Evolutionary conservation across 2,888 invertebrate species (phyloP), one percentile per base, ranked within the genome.

Genomic region (Temnothorax unifasciatus): DNA sequence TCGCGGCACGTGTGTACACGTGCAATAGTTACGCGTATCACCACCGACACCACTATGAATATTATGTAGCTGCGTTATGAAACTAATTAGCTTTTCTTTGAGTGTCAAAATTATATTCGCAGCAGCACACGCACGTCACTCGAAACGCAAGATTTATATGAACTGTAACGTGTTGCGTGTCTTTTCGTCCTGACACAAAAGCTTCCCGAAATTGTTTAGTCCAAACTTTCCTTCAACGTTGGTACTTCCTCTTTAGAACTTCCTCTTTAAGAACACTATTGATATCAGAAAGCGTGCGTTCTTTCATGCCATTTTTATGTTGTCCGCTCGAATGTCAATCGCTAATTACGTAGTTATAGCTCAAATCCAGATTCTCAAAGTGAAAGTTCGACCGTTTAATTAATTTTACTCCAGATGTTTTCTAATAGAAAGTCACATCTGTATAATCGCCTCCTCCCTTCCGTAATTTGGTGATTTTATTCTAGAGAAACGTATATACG

Each of bases 391-490:
- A 34, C 21, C 11, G 13, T 44, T 38, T 38, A 50, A 54, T 9
- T 68, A 15, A 76, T 63, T 21, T 61, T 34, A 41, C 41, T 11
- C 41, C 34, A 34, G 4, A 76, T 52, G 15, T 66, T 54, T 77
- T n/a, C 13, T 15, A 13, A 25, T 77, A 44, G 18, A 54, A 77
- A 54, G 13, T 54, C 18, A 3, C 6, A n/a, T 25, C 13, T 52
- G 13, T 52, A 18, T n/a, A 52, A 9, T 38, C 11, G 21, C 9
- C 21, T 41, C 3, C n/a, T 50, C 3, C 6, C 6, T 75, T 34
- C 4, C 8, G 18, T 18, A 47, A 52, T 76, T 76, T 76, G 34
- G 21, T 52, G 38, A 76, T 38, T 25, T 13, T 76, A 52, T 66
- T 15, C 29, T 41, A 57, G 18, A 73, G 21, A 73, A 57, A 41